These are phyloP conservation scores for Brotula barbata DNA, from an alignment of 2,797 vertebrate genomes.

Conservation along the genomic window DNA sequence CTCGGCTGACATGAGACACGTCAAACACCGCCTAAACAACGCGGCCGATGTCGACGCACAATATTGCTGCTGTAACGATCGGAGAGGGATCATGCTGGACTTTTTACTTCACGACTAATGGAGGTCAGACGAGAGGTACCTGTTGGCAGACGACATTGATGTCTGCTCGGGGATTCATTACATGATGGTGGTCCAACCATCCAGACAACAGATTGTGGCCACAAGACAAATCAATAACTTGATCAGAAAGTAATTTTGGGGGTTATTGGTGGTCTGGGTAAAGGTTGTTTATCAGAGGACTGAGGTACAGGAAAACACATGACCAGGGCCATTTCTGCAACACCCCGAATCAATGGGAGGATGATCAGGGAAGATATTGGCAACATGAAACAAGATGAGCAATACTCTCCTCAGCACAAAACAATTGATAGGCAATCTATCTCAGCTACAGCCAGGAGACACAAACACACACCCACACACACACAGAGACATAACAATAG, in stretches of 20 bases:
- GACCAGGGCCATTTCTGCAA: slow-evolving; percentile 55
- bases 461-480: slow-evolving; percentile 12
- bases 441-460: slow-evolving; percentile 40
- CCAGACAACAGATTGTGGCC: slow-evolving; percentile 34
- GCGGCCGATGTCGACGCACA: background rate
- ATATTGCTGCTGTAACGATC: background rate
- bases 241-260: slow-evolving; percentile 71
- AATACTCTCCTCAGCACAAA: slow-evolving; percentile 67
- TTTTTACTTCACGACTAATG: background rate
- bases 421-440: slow-evolving; percentile 74
- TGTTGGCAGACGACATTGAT: background rate
- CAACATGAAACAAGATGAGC: slow-evolving; percentile 65
- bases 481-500: background rate
- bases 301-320: slow-evolving; percentile 47
- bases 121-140: background rate
- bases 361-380: slow-evolving; percentile 72
- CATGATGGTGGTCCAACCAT: slow-evolving; percentile 5
- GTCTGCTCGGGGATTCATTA: slow-evolving; percentile 12
- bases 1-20: background rate
- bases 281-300: slow-evolving; percentile 58
- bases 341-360: slow-evolving; percentile 61
- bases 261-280: slow-evolving; percentile 52
- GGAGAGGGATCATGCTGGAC: background rate
- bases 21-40: no score
- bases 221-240: slow-evolving; percentile 60